Conservation (phyloP, 2,888 invertebrate species). For the Hedya salicella region DNA sequence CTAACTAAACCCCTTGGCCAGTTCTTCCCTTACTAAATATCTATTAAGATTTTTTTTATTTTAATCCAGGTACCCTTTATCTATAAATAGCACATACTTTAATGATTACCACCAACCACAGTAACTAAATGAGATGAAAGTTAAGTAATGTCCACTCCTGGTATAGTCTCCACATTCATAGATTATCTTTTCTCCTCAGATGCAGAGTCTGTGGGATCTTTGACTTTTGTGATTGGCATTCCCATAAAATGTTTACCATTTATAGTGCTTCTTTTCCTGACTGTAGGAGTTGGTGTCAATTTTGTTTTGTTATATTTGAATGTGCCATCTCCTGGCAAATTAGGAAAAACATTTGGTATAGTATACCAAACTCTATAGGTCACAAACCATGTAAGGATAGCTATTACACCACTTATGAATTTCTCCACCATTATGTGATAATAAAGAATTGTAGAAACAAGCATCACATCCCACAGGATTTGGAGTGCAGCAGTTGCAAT, state of each 20-base stretch:
- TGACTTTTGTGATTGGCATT: constrained; percentile 87
- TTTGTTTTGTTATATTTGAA: constrained; percentile 90
- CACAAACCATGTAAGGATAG: constrained; percentile 95
- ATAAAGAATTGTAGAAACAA: constrained; percentile 96
- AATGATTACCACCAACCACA: constrained; percentile 4
- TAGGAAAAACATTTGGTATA: constrained; percentile 86
- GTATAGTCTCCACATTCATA: not conserved
- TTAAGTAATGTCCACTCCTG: constrained; percentile 6
- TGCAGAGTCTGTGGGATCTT: constrained; percentile 63
- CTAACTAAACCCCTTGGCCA: not conserved
- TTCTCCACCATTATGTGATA: constrained; percentile 99
- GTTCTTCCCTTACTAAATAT: not conserved
- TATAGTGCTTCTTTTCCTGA: constrained; percentile 76
- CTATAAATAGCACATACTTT: not conserved
- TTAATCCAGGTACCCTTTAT: constrained; percentile 21
- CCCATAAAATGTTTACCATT: constrained; percentile 91
- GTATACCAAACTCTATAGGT: constrained; percentile 94
- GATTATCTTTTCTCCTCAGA: constrained; percentile 69
- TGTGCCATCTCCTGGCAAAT: constrained; percentile 90
- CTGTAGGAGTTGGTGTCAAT: constrained; percentile 58
- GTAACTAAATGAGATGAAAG: constrained; percentile 9
- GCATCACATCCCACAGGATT: constrained; percentile 97
- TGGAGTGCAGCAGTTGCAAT: constrained; percentile 91
- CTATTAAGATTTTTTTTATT: constrained; percentile 11
- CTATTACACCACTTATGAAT: constrained; percentile 94